Evolutionary conservation across 1,140 invertebrate species (phyloP), one percentile per base, ranked within the genome.

Genomic region (Zelostemma sp.): DNA sequence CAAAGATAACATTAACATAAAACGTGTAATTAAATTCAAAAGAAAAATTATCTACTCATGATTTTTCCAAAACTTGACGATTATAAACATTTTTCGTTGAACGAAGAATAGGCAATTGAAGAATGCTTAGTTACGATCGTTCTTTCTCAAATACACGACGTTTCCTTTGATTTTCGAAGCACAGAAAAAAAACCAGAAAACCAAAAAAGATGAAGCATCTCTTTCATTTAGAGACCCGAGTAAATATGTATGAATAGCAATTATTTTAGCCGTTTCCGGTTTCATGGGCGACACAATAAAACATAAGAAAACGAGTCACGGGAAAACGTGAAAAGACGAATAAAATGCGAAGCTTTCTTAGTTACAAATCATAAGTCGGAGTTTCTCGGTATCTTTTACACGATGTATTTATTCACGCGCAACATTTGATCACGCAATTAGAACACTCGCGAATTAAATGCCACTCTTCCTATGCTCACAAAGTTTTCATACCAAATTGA

Each of bases 241-340:
- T 64, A 40, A 56, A 49, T 55, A 45, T n/a, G 48, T 46, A 61
- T 2, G 68, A 68, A 46, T 64, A 73, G 46, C 59, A 48, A 38
- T 65, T 64, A 74, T 56, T 72, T 68, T 76, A 75, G 73, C 77
- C 75, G 75, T 82, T 82, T 82, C 78, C 78, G 80, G 78, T 81
- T 84, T 81, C 71, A 74, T 76, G 76, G 75, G 81, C 74, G 56
- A 74, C 59, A 58, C 65, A 65, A 64, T 57, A 62, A 65, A 71
- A 60, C 43, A 58, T 55, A 64, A 46, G 53, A 47, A 62, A 68
- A 63, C 11, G 31, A 73, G 64, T 72, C 68, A 51, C 63, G 53
- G 70, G 59, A 69, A 80, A 76, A 72, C 41, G 72, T 65, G 54
- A 63, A 66, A 76, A 72, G 71, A 57, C 72, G 68, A 79, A 67